Base-by-base conservation (phyloP, 2,888 invertebrate genomes). In the Lasioglossum marginatum region DNA sequence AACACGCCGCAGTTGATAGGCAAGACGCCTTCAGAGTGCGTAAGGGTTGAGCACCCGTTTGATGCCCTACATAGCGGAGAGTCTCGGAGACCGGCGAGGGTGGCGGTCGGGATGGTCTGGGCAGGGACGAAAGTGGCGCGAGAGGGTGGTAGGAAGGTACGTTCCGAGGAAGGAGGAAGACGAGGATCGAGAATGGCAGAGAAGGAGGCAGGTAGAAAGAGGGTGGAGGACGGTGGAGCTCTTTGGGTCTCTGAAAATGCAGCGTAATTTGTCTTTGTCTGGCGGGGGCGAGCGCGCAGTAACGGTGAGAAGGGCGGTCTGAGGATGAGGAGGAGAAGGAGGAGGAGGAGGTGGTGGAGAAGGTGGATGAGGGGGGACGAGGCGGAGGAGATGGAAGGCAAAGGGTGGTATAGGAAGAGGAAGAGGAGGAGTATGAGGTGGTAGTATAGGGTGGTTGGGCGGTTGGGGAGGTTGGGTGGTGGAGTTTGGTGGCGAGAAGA, bases 211-310 rank as follows among this genome's bases (percentile, higher is more conserved):
- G 88, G 91, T 85, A 75, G 87, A 86, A 87, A 76, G 84, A 89
- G 83, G 83, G 81, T 79, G 87, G 88, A 86, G 90, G 91, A 88
- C 86, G 91, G 90, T 88, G 87, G 86, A 87, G 93, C 92, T 93
- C 93, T 94, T 94, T 92, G 94, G 95, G 93, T 93, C 93, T 94
- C 94, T 93, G 95, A 94, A 94, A 95, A 95, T 94, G 95, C 95
- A 95, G 93, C 94, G 95, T 95, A 94, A 95, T 95, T 95, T 95
- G 95, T 95, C 95, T 95, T 95, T 95, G 95, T 95, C 95, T 94
- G 94, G 93, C 92, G 93, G 92, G 92, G 94, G 93, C 92, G 92
- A 93, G 92, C 91, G 92, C 92, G 92, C 90, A 91, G 93, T 92
- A 92, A 92, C 91, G 92, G 91, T 83, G 90, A 90, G 91, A 89